A percentile compares a stretch with the other conserved stretches of the same genome.
phyloP scores from a whole-genome alignment of 2,113 vertebrate species.

The Gallinago jamesoni region DNA sequence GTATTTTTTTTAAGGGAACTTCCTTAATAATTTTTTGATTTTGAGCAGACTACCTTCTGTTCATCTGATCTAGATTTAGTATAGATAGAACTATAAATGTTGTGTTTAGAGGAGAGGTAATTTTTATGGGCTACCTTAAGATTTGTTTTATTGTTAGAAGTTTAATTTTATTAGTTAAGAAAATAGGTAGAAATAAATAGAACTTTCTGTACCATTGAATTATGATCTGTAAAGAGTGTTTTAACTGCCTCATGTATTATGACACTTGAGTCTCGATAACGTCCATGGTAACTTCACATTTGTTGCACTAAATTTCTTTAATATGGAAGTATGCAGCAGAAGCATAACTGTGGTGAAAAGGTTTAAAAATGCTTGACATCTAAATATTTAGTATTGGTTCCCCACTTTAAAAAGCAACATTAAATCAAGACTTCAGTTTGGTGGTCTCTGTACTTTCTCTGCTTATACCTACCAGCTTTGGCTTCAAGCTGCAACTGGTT shows the following conservation, averaged over 20 bases:
- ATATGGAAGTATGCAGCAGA: background rate
- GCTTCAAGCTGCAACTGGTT: background rate
- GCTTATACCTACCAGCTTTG: background rate
- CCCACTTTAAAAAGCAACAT: background rate
- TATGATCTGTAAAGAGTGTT: background rate
- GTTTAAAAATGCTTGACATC: background rate
- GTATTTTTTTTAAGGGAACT: background rate
- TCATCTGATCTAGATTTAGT: background rate
- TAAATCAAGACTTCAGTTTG: background rate
- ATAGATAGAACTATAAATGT: background rate
- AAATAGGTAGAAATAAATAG: background rate
- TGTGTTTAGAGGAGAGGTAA: background rate
- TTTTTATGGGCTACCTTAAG: background rate
- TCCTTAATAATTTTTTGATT: background rate
- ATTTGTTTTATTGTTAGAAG: background rate
- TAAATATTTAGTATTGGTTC: background rate
- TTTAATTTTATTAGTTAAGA: background rate
- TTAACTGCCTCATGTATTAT: background rate
- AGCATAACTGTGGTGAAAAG: background rate
- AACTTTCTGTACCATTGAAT: background rate
- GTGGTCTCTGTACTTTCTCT: background rate
- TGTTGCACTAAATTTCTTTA: background rate
- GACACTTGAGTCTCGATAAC: background rate
- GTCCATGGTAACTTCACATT: background rate
- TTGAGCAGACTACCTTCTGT: background rate